Evolutionary conservation across 2,797 vertebrate species (phyloP).

Genomic region (Chelon auratus): DNA sequence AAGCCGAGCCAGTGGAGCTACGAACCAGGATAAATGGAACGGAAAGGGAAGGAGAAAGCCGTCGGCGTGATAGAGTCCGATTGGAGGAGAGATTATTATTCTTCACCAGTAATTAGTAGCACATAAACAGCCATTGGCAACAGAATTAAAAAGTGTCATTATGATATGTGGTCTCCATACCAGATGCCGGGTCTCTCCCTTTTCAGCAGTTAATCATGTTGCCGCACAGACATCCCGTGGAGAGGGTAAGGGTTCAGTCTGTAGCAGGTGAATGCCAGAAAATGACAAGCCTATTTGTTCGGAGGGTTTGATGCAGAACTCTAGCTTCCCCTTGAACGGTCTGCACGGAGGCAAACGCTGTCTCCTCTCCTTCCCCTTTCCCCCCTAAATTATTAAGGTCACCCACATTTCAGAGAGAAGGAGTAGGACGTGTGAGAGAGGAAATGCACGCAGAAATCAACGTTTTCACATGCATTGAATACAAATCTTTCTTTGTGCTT

Average conservation of each 20-base stretch:
- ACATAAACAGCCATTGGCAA: slow-evolving; percentile 80
- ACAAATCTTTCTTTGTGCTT: slow-evolving; percentile 10
- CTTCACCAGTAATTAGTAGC: slow-evolving; percentile 78
- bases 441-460: slow-evolving; percentile 19
- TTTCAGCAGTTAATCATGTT: slow-evolving; percentile 69
- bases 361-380: slow-evolving; percentile 32
- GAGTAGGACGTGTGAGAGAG: slow-evolving; percentile 21
- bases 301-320: slow-evolving; percentile 51
- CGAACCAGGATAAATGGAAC: slow-evolving; percentile 63
- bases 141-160: slow-evolving; percentile 75
- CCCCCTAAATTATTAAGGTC: slow-evolving; percentile 72
- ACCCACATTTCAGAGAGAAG: slow-evolving; percentile 46
- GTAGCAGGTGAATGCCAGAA: slow-evolving; percentile 39
- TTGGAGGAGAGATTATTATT: slow-evolving; percentile 73
- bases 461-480: slow-evolving; percentile 40
- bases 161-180: slow-evolving; percentile 69
- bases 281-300: slow-evolving; percentile 37
- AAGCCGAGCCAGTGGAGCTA: slow-evolving; percentile 44
- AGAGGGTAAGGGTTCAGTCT: slow-evolving; percentile 40
- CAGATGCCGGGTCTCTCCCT: slow-evolving; percentile 46
- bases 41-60: slow-evolving; percentile 54
- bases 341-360: slow-evolving; percentile 33
- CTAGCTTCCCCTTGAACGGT: slow-evolving; percentile 24
- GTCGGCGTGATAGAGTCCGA: slow-evolving; percentile 54
- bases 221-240: slow-evolving; percentile 36